These are phyloP conservation scores for Theristicus caerulescens DNA, from an alignment of 2,113 vertebrate species.

Conservation along the genomic window DNA sequence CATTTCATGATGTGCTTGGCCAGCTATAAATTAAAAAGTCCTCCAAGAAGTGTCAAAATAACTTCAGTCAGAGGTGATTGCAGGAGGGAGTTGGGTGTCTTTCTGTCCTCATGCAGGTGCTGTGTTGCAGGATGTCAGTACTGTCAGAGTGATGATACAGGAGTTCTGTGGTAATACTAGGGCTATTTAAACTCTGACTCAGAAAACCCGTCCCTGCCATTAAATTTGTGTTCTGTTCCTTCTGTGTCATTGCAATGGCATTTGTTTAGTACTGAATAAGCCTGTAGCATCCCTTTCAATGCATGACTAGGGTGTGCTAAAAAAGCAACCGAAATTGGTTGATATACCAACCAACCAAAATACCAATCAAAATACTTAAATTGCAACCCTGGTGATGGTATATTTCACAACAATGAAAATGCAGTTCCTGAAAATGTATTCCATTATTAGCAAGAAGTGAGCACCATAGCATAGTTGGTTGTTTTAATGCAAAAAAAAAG, in stretches of 20 bases:
- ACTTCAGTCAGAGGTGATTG: neutral
- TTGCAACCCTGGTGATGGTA: neutral
- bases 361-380: neutral
- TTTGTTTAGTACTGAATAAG: neutral
- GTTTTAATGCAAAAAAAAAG: neutral
- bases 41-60: neutral
- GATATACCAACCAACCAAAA: neutral
- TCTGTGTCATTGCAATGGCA: neutral
- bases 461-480: neutral
- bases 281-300: neutral
- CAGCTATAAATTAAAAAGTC: neutral
- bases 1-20: neutral
- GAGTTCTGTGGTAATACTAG: neutral
- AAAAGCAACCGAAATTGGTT: accelerated
- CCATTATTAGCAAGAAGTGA: neutral
- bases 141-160: neutral
- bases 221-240: neutral
- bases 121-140: neutral
- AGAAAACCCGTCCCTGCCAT: neutral
- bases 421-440: neutral
- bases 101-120: neutral
- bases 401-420: neutral
- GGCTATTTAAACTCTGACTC: neutral
- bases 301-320: neutral
- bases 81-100: neutral